Conservation (phyloP, 2,888 invertebrate species). For the Drosophila fungiperda region DNA sequence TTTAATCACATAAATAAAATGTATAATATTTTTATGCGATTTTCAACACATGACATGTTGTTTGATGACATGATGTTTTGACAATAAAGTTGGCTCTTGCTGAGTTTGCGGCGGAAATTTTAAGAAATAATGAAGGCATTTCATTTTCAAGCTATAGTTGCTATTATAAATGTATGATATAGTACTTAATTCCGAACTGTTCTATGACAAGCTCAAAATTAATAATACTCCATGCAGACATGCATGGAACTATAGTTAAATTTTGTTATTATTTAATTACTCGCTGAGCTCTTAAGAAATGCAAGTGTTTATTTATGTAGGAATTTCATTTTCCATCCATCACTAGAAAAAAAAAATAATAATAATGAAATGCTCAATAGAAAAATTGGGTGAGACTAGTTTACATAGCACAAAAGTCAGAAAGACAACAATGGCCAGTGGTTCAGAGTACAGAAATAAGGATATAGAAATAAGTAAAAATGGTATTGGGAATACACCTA, state of each 20-base stretch:
- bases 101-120: not conserved
- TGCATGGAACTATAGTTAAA: not conserved
- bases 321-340: not conserved
- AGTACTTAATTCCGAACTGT: not conserved
- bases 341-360: not conserved
- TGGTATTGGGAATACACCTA: constrained; percentile 18
- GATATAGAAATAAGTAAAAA: constrained; percentile 2
- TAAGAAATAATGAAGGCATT: not conserved
- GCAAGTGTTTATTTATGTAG: too few relatives aligned
- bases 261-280: too few relatives aligned
- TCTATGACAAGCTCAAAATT: not conserved
- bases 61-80: too few relatives aligned
- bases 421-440: not conserved
- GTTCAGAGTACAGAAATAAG: constrained; percentile 5
- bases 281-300: not conserved
- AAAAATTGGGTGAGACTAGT: not conserved
- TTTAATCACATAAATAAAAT: not conserved
- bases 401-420: not conserved
- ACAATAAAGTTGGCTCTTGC: too few relatives aligned
- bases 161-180: not conserved
- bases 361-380: not conserved
- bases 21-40: rapidly evolving
- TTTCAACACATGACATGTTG: not conserved
- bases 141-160: not conserved
- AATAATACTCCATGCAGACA: not conserved